Conservation (phyloP, 1,140 invertebrate species). For the Conus ventricosus region DNA sequence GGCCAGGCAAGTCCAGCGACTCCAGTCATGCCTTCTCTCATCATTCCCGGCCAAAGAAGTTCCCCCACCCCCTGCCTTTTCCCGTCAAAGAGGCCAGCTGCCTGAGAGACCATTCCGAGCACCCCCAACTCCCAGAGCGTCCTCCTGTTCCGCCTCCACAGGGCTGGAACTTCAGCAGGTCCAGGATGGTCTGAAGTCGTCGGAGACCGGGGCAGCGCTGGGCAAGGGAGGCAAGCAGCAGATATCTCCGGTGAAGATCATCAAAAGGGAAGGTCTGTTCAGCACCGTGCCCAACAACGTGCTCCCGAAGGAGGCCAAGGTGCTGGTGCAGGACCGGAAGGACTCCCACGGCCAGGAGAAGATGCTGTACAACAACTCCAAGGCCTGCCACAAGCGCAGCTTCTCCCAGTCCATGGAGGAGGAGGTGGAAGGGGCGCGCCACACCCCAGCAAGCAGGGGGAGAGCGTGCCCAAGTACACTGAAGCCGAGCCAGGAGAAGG, state of each 20-base stretch:
- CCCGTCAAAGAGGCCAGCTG: neutral
- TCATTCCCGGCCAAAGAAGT: neutral
- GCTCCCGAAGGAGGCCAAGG: conserved; percentile 13
- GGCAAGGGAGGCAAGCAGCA: too few species aligned
- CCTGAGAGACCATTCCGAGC: too few species aligned
- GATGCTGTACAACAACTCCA: neutral
- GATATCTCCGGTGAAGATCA: neutral
- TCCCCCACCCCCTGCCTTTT: neutral
- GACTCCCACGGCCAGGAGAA: neutral
- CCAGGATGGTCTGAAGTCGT: too few species aligned
- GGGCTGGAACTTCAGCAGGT: too few species aligned
- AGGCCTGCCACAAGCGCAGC: neutral
- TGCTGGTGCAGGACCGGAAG: neutral
- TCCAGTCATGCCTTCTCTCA: neutral
- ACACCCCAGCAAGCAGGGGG: neutral
- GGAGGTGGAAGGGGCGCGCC: neutral
- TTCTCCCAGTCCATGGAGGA: neutral
- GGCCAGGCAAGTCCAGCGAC: neutral
- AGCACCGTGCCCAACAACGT: neutral
- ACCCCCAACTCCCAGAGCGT: too few species aligned
- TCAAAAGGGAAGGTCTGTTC: neutral
- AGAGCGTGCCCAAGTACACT: neutral
- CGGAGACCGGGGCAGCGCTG: too few species aligned
- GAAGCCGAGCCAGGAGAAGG: neutral
- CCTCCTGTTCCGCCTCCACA: too few species aligned